Conservation (phyloP, 2,113 vertebrate species). For the Ceratotherium simum region DNA sequence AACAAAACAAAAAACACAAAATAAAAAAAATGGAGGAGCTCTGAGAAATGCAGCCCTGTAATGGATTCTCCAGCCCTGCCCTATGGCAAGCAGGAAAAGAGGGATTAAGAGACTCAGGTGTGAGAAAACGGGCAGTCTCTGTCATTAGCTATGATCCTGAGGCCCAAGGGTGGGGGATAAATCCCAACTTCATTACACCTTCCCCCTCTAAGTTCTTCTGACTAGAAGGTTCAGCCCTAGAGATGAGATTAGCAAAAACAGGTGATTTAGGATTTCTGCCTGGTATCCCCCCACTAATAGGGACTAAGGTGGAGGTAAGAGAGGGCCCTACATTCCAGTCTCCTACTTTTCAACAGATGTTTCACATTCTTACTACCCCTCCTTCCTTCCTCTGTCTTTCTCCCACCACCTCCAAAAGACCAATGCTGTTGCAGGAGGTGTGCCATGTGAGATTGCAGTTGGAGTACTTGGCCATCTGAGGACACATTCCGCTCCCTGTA, state of each 20-base stretch:
- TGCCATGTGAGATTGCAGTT: accelerated
- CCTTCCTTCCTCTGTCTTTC: too few species aligned
- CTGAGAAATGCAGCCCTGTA: accelerated
- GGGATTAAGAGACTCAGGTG: background rate
- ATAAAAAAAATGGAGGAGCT: too few species aligned
- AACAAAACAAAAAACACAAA: too few species aligned
- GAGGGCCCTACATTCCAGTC: background rate
- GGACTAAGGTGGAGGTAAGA: background rate
- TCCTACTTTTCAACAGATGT: background rate
- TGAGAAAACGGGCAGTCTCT: background rate
- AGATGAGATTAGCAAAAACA: accelerated
- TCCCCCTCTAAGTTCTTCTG: background rate
- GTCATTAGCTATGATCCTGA: background rate
- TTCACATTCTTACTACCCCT: background rate
- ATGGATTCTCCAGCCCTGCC: background rate
- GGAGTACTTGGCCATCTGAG: background rate
- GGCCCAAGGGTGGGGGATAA: too few species aligned
- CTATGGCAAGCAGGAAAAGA: background rate
- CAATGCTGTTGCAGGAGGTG: background rate
- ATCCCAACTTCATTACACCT: accelerated
- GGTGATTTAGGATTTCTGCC: background rate
- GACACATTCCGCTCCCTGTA: too few species aligned
- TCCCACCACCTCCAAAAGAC: background rate
- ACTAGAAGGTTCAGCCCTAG: background rate
- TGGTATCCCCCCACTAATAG: too few species aligned